phyloP scores from a whole-genome alignment of 2,888 invertebrate species.

The Taphrorychus bicolor region DNA sequence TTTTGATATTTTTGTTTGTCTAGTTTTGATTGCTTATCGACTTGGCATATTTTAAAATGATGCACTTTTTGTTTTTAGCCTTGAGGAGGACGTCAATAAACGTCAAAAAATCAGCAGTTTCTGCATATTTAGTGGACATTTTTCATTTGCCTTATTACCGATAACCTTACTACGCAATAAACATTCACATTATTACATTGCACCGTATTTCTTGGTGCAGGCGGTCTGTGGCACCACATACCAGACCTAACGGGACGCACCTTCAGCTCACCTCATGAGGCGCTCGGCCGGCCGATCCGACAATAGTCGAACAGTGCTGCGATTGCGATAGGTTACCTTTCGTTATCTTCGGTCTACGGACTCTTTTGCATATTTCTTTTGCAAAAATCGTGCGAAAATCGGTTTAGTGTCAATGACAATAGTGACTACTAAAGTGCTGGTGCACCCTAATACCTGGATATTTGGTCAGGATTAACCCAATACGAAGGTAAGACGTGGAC shows the following conservation, averaged over 20 bases:
- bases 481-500: slow-evolving; percentile 8
- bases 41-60: too few species aligned
- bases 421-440: background rate
- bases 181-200: too few species aligned
- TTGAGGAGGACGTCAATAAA: too few species aligned
- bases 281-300: slow-evolving; percentile 48
- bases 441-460: slow-evolving; percentile 20
- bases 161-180: too few species aligned
- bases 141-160: too few species aligned
- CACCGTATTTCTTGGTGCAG: slow-evolving; percentile 30
- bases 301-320: slow-evolving; percentile 24
- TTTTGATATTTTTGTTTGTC: too few species aligned
- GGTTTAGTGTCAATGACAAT: slow-evolving; percentile 17
- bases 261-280: slow-evolving; percentile 57
- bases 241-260: slow-evolving; percentile 59
- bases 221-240: slow-evolving; percentile 46
- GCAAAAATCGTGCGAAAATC: slow-evolving; percentile 29
- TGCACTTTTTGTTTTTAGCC: too few species aligned
- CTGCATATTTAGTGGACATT: too few species aligned
- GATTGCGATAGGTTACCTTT: slow-evolving; percentile 33
- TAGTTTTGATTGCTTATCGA: too few species aligned
- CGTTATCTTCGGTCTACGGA: slow-evolving; percentile 7
- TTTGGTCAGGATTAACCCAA: slow-evolving; percentile 15
- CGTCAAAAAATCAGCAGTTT: too few species aligned
- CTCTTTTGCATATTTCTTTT: slow-evolving; percentile 13